Evolutionary conservation across 1,140 invertebrate species (phyloP).

Genomic region (Drosophila melanogaster): Release_6_plus_ISO1_MT NT_033777.3:29541001-29541500

Average conservation of each 20-base stretch:
- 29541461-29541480: no score
- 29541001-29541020: constrained; percentile 74
- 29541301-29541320: constrained; percentile 79
- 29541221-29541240: constrained; percentile 80
- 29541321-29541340: constrained; percentile 74
- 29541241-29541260: constrained; percentile 69
- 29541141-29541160: constrained; percentile 79
- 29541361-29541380: constrained; percentile 72
- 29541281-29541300: constrained; percentile 40
- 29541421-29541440: constrained; percentile 54
- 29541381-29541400: constrained; percentile 62
- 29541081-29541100: constrained; percentile 79
- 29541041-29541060: constrained; percentile 20
- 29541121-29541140: constrained; percentile 83
- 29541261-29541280: background rate
- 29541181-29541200: constrained; percentile 71
- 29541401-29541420: constrained; percentile 56
- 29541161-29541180: constrained; percentile 46
- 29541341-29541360: constrained; percentile 38
- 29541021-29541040: constrained; percentile 62
- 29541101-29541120: constrained; percentile 84
- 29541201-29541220: constrained; percentile 84
- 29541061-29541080: constrained; percentile 27
- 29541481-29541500: background rate
- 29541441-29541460: constrained; percentile 35